These are phyloP conservation scores for Zaprionus bogoriensis DNA, from an alignment of 2,888 invertebrate species.

Conservation along the genomic window DNA sequence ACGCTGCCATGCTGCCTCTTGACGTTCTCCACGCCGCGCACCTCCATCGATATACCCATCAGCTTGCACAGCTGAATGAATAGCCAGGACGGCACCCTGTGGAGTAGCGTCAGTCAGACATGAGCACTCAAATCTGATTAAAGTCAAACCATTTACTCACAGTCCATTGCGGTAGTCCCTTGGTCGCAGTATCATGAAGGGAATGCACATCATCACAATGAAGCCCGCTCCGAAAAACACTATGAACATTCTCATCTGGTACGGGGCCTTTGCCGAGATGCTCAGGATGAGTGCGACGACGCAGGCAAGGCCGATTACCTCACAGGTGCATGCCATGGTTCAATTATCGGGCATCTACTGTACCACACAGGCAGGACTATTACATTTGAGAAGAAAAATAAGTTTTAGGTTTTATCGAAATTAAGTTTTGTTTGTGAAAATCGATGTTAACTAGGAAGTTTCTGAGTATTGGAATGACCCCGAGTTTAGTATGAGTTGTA, in stretches of 20 bases:
- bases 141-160: conserved; percentile 84
- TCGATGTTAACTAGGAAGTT: neutral
- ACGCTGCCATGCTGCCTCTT: conserved; percentile 90
- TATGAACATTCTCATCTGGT: conserved; percentile 87
- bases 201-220: conserved; percentile 86
- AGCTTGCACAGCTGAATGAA: conserved; percentile 83
- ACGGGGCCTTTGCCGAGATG: conserved; percentile 84
- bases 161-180: conserved; percentile 90
- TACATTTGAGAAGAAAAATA: neutral
- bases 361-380: neutral
- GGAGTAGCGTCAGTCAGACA: conserved; percentile 9
- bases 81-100: conserved; percentile 88
- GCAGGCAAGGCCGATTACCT: conserved; percentile 79
- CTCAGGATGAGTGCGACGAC: conserved; percentile 78
- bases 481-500: no score
- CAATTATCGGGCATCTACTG: neutral
- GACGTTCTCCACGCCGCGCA: conserved; percentile 90
- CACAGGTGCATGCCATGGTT: conserved; percentile 78
- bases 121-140: neutral
- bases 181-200: conserved; percentile 89
- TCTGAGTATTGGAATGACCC: neutral
- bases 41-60: conserved; percentile 88
- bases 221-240: conserved; percentile 86
- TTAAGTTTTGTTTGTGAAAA: neutral
- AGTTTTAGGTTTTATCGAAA: neutral